Percentiles rank a stretch among this genome's conserved stretches.
These are phyloP conservation scores for Arizona elegans DNA, from an alignment of 2,113 vertebrate genomes.

Conservation along the genomic window DNA sequence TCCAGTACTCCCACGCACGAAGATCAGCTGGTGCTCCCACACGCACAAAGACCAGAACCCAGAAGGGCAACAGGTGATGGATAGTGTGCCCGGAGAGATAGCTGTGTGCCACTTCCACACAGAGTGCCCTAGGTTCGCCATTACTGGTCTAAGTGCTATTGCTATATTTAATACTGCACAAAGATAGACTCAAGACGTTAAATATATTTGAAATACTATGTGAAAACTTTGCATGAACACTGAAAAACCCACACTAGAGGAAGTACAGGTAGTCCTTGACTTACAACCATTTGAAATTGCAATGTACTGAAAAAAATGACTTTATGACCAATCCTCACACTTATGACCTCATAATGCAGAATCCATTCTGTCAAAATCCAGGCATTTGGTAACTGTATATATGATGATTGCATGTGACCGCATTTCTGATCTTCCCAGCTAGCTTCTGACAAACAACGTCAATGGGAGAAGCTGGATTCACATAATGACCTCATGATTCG, in stretches of 20 bases:
- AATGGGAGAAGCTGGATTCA: not conserved
- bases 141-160: no score
- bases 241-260: slow-evolving; percentile 42
- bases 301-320: not conserved
- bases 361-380: not conserved
- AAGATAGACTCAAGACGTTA: not conserved
- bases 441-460: not conserved
- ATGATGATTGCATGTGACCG: not conserved
- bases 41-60: no score
- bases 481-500: not conserved
- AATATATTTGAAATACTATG: slow-evolving; percentile 60
- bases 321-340: not conserved
- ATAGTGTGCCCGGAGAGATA: no score
- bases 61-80: no score
- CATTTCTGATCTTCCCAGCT: not conserved
- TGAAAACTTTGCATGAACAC: slow-evolving; percentile 34
- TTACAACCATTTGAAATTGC: no score
- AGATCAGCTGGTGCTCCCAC: no score
- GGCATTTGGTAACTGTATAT: not conserved
- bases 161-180: slow-evolving; percentile 36
- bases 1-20: no score
- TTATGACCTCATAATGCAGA: not conserved
- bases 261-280: slow-evolving; percentile 7
- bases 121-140: no score
- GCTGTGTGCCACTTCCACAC: no score